phyloP scores from a whole-genome alignment of 2,113 vertebrate genomes.

The Brachypteracias leptosomus region DNA sequence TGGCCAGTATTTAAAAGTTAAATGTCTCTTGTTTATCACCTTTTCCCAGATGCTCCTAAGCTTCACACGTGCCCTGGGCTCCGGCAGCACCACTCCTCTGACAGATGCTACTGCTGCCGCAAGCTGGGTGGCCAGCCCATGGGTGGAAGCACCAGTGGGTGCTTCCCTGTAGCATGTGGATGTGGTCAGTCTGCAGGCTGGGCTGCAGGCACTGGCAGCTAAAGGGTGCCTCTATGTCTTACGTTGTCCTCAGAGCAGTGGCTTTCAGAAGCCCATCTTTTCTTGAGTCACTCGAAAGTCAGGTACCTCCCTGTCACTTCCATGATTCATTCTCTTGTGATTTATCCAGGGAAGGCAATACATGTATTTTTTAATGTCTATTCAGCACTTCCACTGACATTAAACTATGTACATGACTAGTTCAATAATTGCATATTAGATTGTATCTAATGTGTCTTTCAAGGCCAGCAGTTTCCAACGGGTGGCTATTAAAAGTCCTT shows the following conservation, averaged over 20 bases:
- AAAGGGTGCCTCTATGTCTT: background rate
- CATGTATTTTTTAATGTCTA: background rate
- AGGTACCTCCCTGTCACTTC: background rate
- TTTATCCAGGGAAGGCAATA: background rate
- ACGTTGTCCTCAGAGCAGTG: background rate
- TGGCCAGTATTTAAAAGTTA: background rate
- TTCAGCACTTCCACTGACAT: background rate
- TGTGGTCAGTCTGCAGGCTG: background rate
- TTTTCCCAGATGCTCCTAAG: background rate
- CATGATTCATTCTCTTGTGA: background rate
- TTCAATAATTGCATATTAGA: background rate
- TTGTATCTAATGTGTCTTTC: background rate
- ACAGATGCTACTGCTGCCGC: background rate
- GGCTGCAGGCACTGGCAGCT: background rate
- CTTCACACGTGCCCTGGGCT: background rate
- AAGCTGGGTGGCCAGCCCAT: background rate
- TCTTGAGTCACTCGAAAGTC: background rate
- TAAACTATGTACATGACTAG: background rate
- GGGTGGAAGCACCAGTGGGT: background rate
- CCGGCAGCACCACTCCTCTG: background rate
- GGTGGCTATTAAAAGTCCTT: background rate
- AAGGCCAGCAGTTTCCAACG: background rate
- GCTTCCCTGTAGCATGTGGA: rapidly evolving
- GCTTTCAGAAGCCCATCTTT: background rate
- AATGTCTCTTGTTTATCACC: background rate